Base-by-base conservation (phyloP, 2,888 invertebrate species). In the Boloria selene region DNA sequence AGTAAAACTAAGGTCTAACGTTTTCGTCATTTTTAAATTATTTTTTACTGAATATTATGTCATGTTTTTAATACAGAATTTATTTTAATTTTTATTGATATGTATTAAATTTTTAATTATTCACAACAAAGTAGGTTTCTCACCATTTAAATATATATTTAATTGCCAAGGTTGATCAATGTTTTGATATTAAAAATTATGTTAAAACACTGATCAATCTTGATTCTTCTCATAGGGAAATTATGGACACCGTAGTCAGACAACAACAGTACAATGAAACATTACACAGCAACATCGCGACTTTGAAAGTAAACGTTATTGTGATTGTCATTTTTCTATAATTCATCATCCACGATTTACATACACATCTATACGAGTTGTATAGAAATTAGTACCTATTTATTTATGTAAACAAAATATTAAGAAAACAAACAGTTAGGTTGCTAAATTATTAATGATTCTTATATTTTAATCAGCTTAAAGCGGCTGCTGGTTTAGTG, bases 291-390 rank as follows among this genome's bases (percentile, higher is more conserved):
- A 61, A 17, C 52, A 61, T 53, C 13, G 44, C 22, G 31, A 38
- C 56, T 52, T 58, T 66, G 53, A 31, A 50, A 59, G 58, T 59
- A 61, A 65, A 68, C 65, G 65, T 56, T 58, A 61, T 56, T 58
- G 22, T 55, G 52, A 55, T 64, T 58, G 58, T 62, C 51, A 65
- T 65, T 59, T 68, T 62, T 58, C 49, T 54, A 49, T 49, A 54
- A 62, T 62, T 31, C 31, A 49, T 54, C 44, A 50, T 51, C 26
- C 16, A 10, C 13, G 22, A 55, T 22, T 44, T 44, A n/a, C 18
- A 56, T n/a, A 56, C 22, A 56, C 55, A 56, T 22, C n/a, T n/a
- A 22, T 22, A 22, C 22, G 22, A 22, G 22, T 22, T 45, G 26
- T n/a, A 7, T 3, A 22, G 22, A 13, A 26, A 45, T n/a, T 16